Percentiles rank a stretch among this genome's conserved stretches.
phyloP scores from a whole-genome alignment of 30 jellyfish, hydroid and myxozoan species.

The Calvadosia cruxmelitensis region DNA sequence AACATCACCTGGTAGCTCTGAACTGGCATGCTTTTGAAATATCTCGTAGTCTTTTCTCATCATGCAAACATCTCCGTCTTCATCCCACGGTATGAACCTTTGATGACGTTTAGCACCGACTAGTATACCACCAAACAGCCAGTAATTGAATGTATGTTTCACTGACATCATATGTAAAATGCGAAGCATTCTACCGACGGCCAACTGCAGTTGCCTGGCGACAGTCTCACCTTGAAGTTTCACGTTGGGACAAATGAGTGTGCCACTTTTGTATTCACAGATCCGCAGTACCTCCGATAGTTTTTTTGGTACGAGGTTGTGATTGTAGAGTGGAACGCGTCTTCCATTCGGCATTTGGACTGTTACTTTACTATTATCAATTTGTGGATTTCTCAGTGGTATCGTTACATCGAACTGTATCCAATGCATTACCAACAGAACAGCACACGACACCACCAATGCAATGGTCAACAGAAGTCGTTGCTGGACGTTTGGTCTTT shows the following conservation, averaged over 20 bases:
- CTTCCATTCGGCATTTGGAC: too few relatives aligned
- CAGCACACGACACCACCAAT: too few relatives aligned
- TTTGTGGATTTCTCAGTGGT: too few relatives aligned
- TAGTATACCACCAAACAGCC: conserved; percentile 78
- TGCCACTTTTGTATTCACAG: conserved; percentile 19
- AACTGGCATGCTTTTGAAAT: conserved; percentile 30
- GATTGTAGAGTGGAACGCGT: too few relatives aligned
- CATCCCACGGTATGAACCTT: conserved; percentile 75
- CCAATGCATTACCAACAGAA: too few relatives aligned
- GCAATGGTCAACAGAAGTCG: too few relatives aligned
- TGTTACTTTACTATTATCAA: too few relatives aligned
- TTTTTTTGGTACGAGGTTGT: too few relatives aligned
- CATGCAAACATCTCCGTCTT: conserved; percentile 66
- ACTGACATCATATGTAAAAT: conserved; percentile 48
- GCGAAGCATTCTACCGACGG: conserved; percentile 30
- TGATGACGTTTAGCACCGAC: conserved; percentile 59
- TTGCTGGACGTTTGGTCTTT: too few relatives aligned
- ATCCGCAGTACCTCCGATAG: conserved; percentile 1
- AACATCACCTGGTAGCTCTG: conserved; percentile 62
- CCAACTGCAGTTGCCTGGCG: conserved; percentile 69
- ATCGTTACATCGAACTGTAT: too few relatives aligned
- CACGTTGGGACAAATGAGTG: conserved; percentile 56
- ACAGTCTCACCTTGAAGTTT: conserved; percentile 66
- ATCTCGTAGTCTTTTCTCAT: conserved; percentile 44
- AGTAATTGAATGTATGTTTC: conserved; percentile 49